Evolutionary conservation across 1,140 invertebrate species (phyloP).

Genomic region (Amphibalanus amphitrite): DNA sequence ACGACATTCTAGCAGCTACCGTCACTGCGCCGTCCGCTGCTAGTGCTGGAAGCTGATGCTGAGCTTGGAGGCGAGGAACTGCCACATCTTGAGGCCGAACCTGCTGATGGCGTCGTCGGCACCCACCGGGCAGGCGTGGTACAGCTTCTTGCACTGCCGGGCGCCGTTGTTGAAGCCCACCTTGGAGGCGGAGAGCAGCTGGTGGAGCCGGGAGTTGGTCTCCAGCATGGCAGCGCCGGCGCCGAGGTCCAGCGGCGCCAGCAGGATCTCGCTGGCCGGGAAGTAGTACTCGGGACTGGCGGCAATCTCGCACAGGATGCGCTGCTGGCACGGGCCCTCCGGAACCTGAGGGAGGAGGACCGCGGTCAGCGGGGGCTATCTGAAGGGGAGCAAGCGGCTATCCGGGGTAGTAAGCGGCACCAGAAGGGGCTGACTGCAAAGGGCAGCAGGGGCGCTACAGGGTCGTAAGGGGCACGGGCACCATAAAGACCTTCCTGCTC

Average conservation of each 20-base stretch:
- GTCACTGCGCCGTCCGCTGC: too few relatives aligned
- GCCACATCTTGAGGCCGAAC: background rate
- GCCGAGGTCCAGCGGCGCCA: conserved; percentile 13
- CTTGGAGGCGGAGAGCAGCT: background rate
- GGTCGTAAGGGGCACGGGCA: too few relatives aligned
- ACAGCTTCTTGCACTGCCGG: background rate
- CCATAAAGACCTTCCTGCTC: too few relatives aligned
- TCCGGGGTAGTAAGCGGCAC: conserved; percentile 12
- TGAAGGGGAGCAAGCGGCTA: conserved; percentile 16
- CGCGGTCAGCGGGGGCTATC: too few relatives aligned
- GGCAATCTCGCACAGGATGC: conserved; percentile 21
- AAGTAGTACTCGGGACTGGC: conserved; percentile 19
- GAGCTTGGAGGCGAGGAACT: conserved; percentile 3
- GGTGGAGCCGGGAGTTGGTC: background rate
- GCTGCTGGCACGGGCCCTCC: conserved; percentile 21
- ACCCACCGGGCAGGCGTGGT: background rate
- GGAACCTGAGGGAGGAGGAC: conserved; percentile 20
- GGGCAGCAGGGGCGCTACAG: too few relatives aligned
- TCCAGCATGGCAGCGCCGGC: background rate
- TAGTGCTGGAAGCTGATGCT: background rate
- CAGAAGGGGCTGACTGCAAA: conserved; percentile 9
- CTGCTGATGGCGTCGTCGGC: background rate
- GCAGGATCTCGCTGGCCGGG: conserved; percentile 21
- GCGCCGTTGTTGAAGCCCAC: background rate
- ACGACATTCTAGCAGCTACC: too few relatives aligned